phyloP scores from a whole-genome alignment of 2,888 invertebrate species.

The Atethmia centrago region DNA sequence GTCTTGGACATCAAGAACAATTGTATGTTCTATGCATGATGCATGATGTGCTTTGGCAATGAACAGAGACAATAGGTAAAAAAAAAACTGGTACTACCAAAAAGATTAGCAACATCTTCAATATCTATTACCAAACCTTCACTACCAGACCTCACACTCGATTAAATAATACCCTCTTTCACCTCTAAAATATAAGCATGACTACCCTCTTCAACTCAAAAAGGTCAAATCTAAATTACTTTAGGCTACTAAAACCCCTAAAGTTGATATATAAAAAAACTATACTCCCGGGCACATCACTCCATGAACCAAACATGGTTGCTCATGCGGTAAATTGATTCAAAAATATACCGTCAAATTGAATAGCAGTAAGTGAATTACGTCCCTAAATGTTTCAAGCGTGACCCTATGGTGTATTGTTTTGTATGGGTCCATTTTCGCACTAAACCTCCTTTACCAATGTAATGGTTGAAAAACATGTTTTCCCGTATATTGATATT shows the following conservation, averaged over 20 bases:
- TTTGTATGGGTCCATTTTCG: constrained; percentile 41
- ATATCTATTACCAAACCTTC: constrained; percentile 35
- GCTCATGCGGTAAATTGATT: constrained; percentile 80
- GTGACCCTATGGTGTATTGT: constrained; percentile 45
- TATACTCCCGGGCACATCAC: constrained; percentile 75
- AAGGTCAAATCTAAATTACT: constrained; percentile 61
- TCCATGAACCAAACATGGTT: constrained; percentile 72
- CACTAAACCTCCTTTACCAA: too few relatives aligned
- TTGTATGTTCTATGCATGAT: too few relatives aligned
- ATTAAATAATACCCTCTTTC: constrained; percentile 42
- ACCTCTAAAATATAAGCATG: constrained; percentile 23
- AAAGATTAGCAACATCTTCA: constrained; percentile 2
- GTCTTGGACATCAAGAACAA: too few relatives aligned
- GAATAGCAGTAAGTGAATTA: constrained; percentile 75
- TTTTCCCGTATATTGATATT: too few relatives aligned
- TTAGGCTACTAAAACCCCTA: constrained; percentile 42
- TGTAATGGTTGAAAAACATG: too few relatives aligned
- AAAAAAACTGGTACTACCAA: not conserved
- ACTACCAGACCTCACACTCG: constrained; percentile 38
- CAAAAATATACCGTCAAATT: constrained; percentile 81
- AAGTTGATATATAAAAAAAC: constrained; percentile 74
- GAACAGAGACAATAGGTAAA: not conserved
- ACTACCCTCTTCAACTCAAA: constrained; percentile 34
- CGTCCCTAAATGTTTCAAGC: constrained; percentile 52
- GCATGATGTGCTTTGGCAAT: not conserved